phyloP scores from a whole-genome alignment of 2,113 vertebrate genomes.

The Pseudorasbora parva region DNA sequence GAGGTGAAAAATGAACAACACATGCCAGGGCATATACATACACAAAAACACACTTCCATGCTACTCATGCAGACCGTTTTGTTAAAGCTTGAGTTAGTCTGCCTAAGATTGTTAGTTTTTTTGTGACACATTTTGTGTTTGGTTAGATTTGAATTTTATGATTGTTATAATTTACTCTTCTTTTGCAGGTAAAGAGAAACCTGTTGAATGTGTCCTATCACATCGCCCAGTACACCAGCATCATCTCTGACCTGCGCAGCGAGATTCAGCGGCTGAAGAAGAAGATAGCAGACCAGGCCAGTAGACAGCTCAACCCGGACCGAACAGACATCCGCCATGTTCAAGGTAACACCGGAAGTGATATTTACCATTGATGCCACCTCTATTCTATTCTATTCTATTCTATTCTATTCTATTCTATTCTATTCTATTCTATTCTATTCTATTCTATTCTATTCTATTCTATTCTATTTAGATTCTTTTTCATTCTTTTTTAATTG shows the following conservation, averaged over 20 bases:
- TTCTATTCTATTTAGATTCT: too few species aligned
- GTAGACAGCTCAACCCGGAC: slow-evolving; percentile 69
- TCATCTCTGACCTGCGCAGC: slow-evolving; percentile 84
- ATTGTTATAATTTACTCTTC: background rate
- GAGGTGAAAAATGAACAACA: too few species aligned
- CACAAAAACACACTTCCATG: too few species aligned
- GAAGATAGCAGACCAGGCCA: slow-evolving; percentile 80
- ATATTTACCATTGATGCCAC: background rate
- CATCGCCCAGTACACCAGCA: slow-evolving; percentile 89
- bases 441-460: background rate
- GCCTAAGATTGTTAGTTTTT: background rate
- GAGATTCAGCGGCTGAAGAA: slow-evolving; percentile 86
- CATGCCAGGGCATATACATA: too few species aligned
- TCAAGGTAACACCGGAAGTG: slow-evolving; percentile 74
- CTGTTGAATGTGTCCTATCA: slow-evolving; percentile 87
- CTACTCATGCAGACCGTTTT: too few species aligned
- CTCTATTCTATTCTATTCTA: background rate
- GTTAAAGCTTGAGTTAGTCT: too few species aligned
- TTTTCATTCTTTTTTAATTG: too few species aligned
- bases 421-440: background rate
- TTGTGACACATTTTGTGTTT: background rate
- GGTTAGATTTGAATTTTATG: background rate
- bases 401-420: background rate
- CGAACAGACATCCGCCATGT: slow-evolving; percentile 77
- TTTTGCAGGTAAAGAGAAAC: slow-evolving; percentile 85